Percentiles rank a stretch among this genome's conserved stretches.
phyloP scores from a whole-genome alignment of 1,140 invertebrate genomes.

The Neodiprion pinetum region DNA sequence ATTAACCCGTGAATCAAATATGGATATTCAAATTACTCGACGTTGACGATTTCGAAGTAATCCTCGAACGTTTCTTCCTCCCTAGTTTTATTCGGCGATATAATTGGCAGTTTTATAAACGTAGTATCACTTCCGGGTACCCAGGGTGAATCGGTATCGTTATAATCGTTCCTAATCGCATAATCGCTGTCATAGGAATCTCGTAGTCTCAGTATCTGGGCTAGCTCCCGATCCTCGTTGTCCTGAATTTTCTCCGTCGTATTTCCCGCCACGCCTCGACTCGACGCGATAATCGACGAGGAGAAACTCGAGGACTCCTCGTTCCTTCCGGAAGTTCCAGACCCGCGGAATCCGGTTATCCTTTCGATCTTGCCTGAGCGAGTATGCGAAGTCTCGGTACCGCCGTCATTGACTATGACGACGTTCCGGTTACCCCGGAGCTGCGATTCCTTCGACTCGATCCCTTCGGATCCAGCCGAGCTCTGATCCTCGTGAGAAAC shows the following conservation, averaged over 20 bases:
- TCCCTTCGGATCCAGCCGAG: too few species aligned
- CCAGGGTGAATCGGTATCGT: too few species aligned
- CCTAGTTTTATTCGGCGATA: background rate
- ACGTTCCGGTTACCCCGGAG: background rate
- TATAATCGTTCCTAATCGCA: background rate
- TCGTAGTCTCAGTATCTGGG: background rate
- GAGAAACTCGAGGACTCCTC: too few species aligned
- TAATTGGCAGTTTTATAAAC: background rate
- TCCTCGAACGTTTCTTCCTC: background rate
- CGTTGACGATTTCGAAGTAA: background rate
- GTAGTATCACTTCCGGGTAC: background rate
- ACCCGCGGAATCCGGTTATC: background rate
- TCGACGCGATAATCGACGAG: too few species aligned
- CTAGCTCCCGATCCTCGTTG: background rate
- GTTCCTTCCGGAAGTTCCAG: too few species aligned
- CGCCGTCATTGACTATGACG: too few species aligned
- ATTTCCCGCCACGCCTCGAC: background rate
- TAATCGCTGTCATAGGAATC: background rate
- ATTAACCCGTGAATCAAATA: too few species aligned
- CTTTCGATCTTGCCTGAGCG: background rate
- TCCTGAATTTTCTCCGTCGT: background rate
- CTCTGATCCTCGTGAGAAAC: background rate
- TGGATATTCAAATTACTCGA: background rate
- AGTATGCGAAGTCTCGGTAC: background rate
- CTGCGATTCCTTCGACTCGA: too few species aligned